phyloP scores from a whole-genome alignment of 2,113 vertebrate genomes.

The Lagopus muta region DNA sequence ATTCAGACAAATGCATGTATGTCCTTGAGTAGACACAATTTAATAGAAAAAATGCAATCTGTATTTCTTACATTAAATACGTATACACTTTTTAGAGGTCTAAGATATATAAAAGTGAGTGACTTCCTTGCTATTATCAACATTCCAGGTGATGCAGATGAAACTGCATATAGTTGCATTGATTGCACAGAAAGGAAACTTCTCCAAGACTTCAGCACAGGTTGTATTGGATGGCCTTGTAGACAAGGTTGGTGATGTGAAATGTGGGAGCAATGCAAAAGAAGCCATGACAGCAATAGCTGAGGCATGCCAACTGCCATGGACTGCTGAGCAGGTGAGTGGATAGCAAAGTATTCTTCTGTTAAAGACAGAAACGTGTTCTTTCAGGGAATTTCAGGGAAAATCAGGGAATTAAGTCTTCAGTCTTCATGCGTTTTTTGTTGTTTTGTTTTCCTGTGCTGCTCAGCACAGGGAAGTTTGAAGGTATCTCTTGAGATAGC shows the following conservation, averaged over 20 bases:
- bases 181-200: conserved; percentile 91
- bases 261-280: conserved; percentile 95
- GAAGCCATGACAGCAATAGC: conserved; percentile 93
- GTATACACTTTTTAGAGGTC: background rate
- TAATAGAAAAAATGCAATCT: background rate
- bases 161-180: conserved; percentile 93
- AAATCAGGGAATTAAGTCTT: background rate
- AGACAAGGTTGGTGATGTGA: conserved; percentile 95
- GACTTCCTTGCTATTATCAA: background rate
- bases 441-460: background rate
- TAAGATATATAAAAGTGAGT: background rate
- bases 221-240: conserved; percentile 94
- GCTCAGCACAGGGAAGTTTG: background rate
- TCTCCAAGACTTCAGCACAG: conserved; percentile 93
- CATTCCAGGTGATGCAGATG: conserved; percentile 95
- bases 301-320: conserved; percentile 89
- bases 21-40: fast-evolving
- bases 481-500: background rate
- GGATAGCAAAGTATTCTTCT: background rate
- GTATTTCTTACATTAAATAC: background rate
- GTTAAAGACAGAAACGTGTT: background rate
- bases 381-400: background rate
- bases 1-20: background rate
- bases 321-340: conserved; percentile 96
- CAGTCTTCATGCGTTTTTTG: background rate